Evolutionary conservation across 1,140 invertebrate genomes (phyloP).

Genomic region (Hyphantria cunea): DNA sequence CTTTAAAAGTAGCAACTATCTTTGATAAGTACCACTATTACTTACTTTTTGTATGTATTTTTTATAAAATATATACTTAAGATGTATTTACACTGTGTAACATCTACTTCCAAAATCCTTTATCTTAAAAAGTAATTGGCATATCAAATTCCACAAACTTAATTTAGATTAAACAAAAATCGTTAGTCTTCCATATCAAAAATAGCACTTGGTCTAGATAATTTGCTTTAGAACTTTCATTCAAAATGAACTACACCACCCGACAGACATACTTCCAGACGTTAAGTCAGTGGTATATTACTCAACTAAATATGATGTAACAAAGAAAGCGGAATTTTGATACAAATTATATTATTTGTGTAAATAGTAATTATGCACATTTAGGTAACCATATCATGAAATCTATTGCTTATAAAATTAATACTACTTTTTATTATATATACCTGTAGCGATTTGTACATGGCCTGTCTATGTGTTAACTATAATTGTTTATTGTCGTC

Average conservation of each 20-base stretch:
- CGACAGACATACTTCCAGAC: conserved; percentile 24
- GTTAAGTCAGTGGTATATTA: neutral
- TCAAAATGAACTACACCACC: conserved; percentile 15
- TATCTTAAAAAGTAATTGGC: conserved; percentile 74
- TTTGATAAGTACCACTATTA: conserved; percentile 58
- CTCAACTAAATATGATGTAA: neutral
- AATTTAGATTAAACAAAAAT: conserved; percentile 70
- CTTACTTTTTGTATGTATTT: conserved; percentile 76
- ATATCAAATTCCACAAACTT: conserved; percentile 79
- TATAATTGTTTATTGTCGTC: conserved; percentile 3
- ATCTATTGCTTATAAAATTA: conserved; percentile 21
- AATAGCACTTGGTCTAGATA: conserved; percentile 74
- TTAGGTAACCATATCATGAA: conserved; percentile 32
- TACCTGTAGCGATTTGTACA: conserved; percentile 14
- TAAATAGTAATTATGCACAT: conserved; percentile 27
- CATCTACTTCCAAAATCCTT: conserved; percentile 71
- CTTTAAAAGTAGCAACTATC: conserved; percentile 59
- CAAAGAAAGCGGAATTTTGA: conserved; percentile 14
- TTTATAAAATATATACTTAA: conserved; percentile 77
- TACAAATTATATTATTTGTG: conserved; percentile 11
- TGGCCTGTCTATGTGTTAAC: conserved; percentile 15
- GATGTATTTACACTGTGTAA: conserved; percentile 75
- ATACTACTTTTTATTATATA: conserved; percentile 24
- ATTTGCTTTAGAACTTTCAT: conserved; percentile 9
- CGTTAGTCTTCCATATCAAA: conserved; percentile 80